phyloP scores from a whole-genome alignment of 2,888 invertebrate genomes.

The Drosophila maculinotata region DNA sequence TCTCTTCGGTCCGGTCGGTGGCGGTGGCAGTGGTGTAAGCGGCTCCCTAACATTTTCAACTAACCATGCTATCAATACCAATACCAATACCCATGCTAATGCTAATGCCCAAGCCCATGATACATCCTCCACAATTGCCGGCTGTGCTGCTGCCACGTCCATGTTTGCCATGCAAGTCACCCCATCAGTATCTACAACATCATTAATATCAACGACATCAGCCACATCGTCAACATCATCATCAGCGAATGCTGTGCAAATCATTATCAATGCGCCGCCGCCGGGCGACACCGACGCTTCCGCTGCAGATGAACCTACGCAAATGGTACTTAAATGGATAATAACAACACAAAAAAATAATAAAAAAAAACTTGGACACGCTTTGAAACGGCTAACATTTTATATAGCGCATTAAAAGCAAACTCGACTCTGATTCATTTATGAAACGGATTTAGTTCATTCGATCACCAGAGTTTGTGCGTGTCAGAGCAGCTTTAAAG shows the following conservation, averaged over 20 bases:
- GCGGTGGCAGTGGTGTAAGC: conserved; percentile 2
- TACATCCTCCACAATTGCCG: conserved; percentile 47
- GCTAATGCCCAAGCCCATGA: conserved; percentile 33
- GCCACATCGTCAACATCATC: conserved; percentile 31
- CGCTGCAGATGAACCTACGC: conserved; percentile 49
- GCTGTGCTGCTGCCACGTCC: conserved; percentile 55
- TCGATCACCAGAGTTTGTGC: background rate
- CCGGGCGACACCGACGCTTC: conserved; percentile 8
- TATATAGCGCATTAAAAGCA: conserved; percentile 5
- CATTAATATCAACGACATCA: conserved; percentile 35
- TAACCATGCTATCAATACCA: conserved; percentile 21
- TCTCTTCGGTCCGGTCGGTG: conserved; percentile 57
- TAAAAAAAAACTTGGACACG: conserved; percentile 9
- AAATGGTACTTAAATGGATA: conserved; percentile 63
- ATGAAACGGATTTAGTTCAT: no score
- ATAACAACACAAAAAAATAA: conserved; percentile 9
- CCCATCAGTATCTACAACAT: conserved; percentile 28
- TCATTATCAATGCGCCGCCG: conserved; percentile 21
- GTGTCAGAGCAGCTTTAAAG: no score
- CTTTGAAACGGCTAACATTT: conserved; percentile 59
- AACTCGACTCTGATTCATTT: background rate
- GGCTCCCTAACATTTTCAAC: conserved; percentile 39
- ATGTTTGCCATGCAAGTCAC: conserved; percentile 34
- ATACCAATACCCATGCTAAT: background rate
- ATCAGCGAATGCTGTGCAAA: conserved; percentile 44